Base-by-base conservation (phyloP, 2,888 invertebrate genomes). In the Acrobasis suavella region DNA sequence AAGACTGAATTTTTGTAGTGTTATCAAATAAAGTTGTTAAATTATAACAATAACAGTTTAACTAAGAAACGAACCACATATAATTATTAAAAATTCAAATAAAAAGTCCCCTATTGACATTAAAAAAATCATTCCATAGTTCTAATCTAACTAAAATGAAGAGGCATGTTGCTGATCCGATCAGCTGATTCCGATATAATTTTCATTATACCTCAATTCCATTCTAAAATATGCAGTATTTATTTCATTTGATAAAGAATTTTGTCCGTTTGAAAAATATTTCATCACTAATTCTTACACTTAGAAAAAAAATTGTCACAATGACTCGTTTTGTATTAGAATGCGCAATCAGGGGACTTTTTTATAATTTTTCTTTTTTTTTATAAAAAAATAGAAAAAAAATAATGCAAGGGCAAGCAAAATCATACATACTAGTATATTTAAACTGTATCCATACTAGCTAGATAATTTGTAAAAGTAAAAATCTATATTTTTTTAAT, bases 181-280 rank as follows among this genome's bases (percentile, higher is more conserved):
- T 56, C 56, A 56, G 56, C 56, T 56, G 56, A 56, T 56, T 56
- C 56, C 3, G 56, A 56, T 56, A 56, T 42, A 46, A 46, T 46
- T 46, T 46, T 10, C 22, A 14, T 56, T 22, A 56, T 42, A 56
- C 42, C 42, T 42, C 56, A 56, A 42, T 56, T 42, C 12, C 2
- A 9, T 39, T 56, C 8, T 42, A 22, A 42, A 42, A 42, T 42
- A 42, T 56, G 39, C 14, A 22, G 22, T 52, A 52, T 56, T 56
- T 52, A 52, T 56, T 56, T 56, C 42, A 56, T 56, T 42, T 22
- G 56, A 42, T 56, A 42, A 17, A 46, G 56, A 42, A 55, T 56
- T 56, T 56, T 56, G 56, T 56, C 56, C 16, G 42, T 52, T 56
- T 56, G 17, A 56, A 56, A 56, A 56, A 56, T 56, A 56, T 56